phyloP scores from a whole-genome alignment of 2,888 invertebrate species.

The Rotaria socialis region DNA sequence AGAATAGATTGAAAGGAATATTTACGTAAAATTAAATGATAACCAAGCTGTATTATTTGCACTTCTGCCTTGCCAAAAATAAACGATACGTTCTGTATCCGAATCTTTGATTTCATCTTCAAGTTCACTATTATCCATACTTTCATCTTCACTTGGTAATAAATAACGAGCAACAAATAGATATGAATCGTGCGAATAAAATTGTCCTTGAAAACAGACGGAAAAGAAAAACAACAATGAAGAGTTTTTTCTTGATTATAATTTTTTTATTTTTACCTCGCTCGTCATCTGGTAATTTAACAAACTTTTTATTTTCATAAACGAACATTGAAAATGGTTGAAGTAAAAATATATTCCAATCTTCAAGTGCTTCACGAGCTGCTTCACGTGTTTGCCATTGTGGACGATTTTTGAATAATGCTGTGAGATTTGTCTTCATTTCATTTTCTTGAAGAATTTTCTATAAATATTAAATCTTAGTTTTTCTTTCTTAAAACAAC shows the following conservation, averaged over 20 bases:
- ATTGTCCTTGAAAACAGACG: conserved; percentile 65
- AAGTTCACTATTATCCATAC: conserved; percentile 64
- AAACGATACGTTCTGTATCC: conserved; percentile 88
- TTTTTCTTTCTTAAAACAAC: too few relatives aligned
- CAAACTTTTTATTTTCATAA: conserved; percentile 67
- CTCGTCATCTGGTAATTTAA: conserved; percentile 89
- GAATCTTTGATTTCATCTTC: conserved; percentile 64
- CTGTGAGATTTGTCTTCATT: conserved; percentile 42
- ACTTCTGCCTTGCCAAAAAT: conserved; percentile 95
- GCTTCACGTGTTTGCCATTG: conserved; percentile 36
- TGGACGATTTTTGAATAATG: conserved; percentile 43
- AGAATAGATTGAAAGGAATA: conserved; percentile 28
- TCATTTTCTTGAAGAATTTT: conserved; percentile 32
- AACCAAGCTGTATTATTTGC: conserved; percentile 99
- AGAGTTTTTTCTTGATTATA: not conserved
- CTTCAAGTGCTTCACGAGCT: conserved; percentile 39
- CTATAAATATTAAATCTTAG: not conserved
- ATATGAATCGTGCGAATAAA: conserved; percentile 90
- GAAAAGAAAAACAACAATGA: not conserved
- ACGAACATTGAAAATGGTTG: conserved; percentile 41
- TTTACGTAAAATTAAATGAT: conserved; percentile 85
- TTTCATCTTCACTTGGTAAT: conserved; percentile 64
- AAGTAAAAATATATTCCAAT: conserved; percentile 45
- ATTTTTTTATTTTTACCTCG: conserved; percentile 63
- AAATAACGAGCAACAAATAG: conserved; percentile 95